A percentile compares a stretch with the other conserved stretches of the same genome.
phyloP scores from a whole-genome alignment of 2,888 invertebrate species.

The Ligdia adustata region DNA sequence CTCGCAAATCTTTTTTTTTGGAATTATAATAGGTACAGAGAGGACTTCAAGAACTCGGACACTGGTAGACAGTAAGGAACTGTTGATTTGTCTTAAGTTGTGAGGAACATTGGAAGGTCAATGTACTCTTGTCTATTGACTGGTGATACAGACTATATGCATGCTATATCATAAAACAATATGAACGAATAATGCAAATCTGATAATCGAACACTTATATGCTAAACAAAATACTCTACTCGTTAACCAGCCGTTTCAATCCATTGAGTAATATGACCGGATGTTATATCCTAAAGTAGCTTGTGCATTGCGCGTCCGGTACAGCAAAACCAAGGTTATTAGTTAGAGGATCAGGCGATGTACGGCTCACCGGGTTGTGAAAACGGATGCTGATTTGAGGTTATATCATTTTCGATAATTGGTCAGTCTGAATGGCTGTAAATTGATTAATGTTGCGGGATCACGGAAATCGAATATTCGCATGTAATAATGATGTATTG shows the following conservation, averaged over 20 bases:
- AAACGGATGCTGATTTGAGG: conserved; percentile 19
- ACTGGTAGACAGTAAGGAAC: too few species aligned
- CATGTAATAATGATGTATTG: not conserved
- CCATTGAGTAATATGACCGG: conserved; percentile 16
- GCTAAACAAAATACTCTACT: not conserved
- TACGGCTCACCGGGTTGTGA: conserved; percentile 1
- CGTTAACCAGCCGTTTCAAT: not conserved
- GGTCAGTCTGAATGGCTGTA: not conserved
- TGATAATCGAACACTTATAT: not conserved
- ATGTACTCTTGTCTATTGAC: too few species aligned
- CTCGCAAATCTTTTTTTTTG: too few species aligned
- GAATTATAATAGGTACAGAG: too few species aligned
- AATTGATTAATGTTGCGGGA: conserved; percentile 2
- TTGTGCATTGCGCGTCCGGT: conserved; percentile 8
- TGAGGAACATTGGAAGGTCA: too few species aligned
- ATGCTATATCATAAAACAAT: too few species aligned
- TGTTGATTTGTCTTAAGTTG: too few species aligned
- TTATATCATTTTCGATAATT: conserved; percentile 25
- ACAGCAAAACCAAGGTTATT: conserved; percentile 9
- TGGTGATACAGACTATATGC: too few species aligned
- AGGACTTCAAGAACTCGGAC: too few species aligned
- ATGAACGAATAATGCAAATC: not conserved
- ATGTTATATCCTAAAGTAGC: conserved; percentile 13
- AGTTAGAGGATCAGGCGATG: conserved; percentile 7
- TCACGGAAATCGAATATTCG: not conserved